Conservation (phyloP, 2,797 vertebrate species). For the Gastrophryne carolinensis region DNA sequence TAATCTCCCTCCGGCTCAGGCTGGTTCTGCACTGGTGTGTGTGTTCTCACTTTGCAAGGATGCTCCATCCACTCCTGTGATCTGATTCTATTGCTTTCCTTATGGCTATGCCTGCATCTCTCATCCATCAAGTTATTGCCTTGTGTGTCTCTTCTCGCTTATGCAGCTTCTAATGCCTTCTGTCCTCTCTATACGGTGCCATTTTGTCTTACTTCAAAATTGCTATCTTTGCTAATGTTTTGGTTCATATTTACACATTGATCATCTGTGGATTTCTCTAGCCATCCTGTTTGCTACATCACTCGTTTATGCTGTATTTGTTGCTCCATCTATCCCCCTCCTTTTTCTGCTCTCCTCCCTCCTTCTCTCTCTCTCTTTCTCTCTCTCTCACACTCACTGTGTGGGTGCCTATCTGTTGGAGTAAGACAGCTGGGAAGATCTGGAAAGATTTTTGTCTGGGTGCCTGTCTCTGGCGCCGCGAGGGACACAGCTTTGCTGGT, state of each 20-base stretch:
- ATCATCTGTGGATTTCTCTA: background rate
- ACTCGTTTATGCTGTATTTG: conserved; percentile 24
- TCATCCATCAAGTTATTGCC: conserved; percentile 14
- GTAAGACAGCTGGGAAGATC: conserved; percentile 50
- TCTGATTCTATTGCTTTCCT: conserved; percentile 17
- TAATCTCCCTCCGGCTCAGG: conserved; percentile 39
- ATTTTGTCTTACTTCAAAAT: background rate
- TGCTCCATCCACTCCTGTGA: conserved; percentile 1
- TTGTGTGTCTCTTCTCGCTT: conserved; percentile 27
- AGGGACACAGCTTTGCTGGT: conserved; percentile 50
- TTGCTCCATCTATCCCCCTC: conserved; percentile 31
- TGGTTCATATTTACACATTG: background rate
- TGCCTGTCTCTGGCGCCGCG: conserved; percentile 49
- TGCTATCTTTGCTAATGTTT: background rate
- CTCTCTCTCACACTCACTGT: conserved; percentile 32
- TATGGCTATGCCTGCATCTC: conserved; percentile 1
- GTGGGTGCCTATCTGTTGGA: conserved; percentile 53
- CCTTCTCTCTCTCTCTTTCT: background rate
- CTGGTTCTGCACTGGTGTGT: conserved; percentile 23
- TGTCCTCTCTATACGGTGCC: background rate
- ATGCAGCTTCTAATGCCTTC: conserved; percentile 5
- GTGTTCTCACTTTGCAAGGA: conserved; percentile 7
- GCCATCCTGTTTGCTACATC: conserved; percentile 18
- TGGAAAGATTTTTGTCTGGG: conserved; percentile 53
- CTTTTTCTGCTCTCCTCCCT: conserved; percentile 9